Base-by-base conservation (phyloP, 2,113 vertebrate species). In the Sinocyclocheilus maitianheensis region DNA sequence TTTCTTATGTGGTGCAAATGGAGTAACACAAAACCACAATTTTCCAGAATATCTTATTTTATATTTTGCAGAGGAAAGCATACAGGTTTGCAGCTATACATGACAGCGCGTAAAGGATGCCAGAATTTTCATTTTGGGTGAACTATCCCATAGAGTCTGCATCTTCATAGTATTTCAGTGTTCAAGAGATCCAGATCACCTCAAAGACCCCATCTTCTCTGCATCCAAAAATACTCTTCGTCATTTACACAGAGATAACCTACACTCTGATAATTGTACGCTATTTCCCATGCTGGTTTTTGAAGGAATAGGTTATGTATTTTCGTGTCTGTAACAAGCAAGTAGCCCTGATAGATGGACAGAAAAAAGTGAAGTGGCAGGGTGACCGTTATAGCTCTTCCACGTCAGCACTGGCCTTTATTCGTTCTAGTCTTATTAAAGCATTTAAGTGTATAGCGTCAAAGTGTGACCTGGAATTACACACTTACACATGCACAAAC, bases 381-480 rank as follows among this genome's bases (percentile, higher is more conserved):
- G 91, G 87, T 80, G 90, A 93, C 93, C 90, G 91, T 95, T 93
- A 96, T 94, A 94, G 92, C 93, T 92, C 91, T 79, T 93, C 87
- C 95, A 93, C 92, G 91, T 96, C 95, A 95, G 85, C 87, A 90
- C 86, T 88, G 91, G 93, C 91, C 92, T 93, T 93, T 94, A 93
- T 91, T 91, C 93, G 91, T 93, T 94, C 95, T 94, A 95, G 90
- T 92, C 91, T 90, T 94, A 94, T 94, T 95, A 95, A 95, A 95
- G 94, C 92, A 92, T 95, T 95, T 94, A 95, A 92, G 92, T 92
- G 93, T 93, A 94, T 8, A 48, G 95, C 93, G 94, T 93, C 93
- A 94, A 92, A 87, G 86, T 94, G 92, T 92, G 92, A 94, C 89
- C 86, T 74, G 92, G 89, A 93, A 90, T 91, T 92, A 88, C 92